phyloP scores from a whole-genome alignment of 1,140 invertebrate genomes.

The Trichonephila clavipes region DNA sequence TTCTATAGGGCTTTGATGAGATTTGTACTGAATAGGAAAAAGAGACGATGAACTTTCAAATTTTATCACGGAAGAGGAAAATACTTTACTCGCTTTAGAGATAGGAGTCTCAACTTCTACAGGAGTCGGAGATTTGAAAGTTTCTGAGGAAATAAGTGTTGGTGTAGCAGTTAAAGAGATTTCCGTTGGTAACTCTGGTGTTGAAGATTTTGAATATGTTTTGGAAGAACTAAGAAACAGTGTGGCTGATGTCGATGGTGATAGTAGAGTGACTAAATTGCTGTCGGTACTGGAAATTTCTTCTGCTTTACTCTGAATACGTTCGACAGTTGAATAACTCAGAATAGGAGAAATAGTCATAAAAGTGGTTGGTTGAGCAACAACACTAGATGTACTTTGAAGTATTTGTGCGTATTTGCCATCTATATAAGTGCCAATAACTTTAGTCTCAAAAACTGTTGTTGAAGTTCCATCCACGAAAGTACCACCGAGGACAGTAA shows the following conservation, averaged over 20 bases:
- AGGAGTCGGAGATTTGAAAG: neutral
- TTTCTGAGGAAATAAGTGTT: slow-evolving; percentile 5
- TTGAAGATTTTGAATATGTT: neutral
- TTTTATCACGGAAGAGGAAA: neutral
- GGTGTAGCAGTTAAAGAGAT: slow-evolving; percentile 31
- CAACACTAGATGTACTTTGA: slow-evolving; percentile 85
- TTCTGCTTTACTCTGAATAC: neutral
- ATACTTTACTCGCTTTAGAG: neutral
- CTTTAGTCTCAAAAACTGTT: slow-evolving; percentile 92
- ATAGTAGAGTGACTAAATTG: neutral
- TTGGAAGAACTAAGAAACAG: neutral
- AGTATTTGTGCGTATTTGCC: slow-evolving; percentile 90
- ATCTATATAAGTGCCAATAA: slow-evolving; percentile 93
- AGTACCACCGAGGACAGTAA: slow-evolving; percentile 90
- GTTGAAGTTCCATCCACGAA: slow-evolving; percentile 90
- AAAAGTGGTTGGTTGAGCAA: slow-evolving; percentile 27
- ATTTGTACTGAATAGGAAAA: neutral
- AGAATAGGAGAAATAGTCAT: neutral
- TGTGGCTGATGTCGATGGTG: neutral
- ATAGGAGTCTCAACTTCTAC: neutral
- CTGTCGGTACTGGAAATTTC: neutral
- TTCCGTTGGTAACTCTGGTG: neutral
- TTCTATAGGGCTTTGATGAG: neutral
- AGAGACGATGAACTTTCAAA: neutral
- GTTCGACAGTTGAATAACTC: slow-evolving; percentile 39